These are phyloP conservation scores for Drosophila lowei DNA, from an alignment of 1,140 invertebrate species.

Conservation along the genomic window DNA sequence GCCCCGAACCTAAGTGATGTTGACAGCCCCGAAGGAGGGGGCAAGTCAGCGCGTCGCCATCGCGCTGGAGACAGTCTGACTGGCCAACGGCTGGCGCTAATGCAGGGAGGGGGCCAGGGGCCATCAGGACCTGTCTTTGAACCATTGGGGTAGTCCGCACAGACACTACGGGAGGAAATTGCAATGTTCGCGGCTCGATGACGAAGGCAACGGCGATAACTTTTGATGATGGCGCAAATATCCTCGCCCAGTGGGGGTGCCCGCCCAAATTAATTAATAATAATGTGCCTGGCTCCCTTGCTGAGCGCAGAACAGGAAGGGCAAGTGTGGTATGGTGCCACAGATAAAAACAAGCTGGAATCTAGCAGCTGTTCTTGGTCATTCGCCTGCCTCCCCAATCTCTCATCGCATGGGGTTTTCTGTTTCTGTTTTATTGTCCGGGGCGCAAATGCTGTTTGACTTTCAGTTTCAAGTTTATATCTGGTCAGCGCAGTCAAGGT, in stretches of 20 bases:
- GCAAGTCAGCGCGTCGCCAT: constrained; percentile 42
- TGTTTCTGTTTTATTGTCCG: constrained; percentile 47
- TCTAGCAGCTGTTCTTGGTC: constrained; percentile 60
- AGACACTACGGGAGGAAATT: constrained; percentile 50
- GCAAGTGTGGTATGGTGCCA: background rate
- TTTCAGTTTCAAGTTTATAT: constrained; percentile 67
- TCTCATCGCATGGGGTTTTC: background rate
- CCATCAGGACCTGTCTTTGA: background rate
- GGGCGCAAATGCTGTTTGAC: constrained; percentile 46
- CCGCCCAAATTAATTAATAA: constrained; percentile 75
- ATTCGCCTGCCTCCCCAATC: constrained; percentile 29
- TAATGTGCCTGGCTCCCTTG: constrained; percentile 53
- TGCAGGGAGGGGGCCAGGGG: constrained; percentile 22
- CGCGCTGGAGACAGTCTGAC: constrained; percentile 70
- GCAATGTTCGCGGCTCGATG: constrained; percentile 28
- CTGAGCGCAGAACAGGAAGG: background rate
- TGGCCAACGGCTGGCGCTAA: constrained; percentile 72
- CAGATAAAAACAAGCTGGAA: constrained; percentile 48
- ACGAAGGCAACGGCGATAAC: constrained; percentile 44
- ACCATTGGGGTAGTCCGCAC: constrained; percentile 45
- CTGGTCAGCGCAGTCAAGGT: constrained; percentile 66
- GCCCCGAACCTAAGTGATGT: constrained; percentile 6
- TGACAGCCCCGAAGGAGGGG: constrained; percentile 20
- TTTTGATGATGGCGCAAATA: constrained; percentile 32
- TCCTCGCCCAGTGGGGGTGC: constrained; percentile 41